Conservation (phyloP, 2,888 invertebrate genomes). For the Xanthorhoe spadicearia region DNA sequence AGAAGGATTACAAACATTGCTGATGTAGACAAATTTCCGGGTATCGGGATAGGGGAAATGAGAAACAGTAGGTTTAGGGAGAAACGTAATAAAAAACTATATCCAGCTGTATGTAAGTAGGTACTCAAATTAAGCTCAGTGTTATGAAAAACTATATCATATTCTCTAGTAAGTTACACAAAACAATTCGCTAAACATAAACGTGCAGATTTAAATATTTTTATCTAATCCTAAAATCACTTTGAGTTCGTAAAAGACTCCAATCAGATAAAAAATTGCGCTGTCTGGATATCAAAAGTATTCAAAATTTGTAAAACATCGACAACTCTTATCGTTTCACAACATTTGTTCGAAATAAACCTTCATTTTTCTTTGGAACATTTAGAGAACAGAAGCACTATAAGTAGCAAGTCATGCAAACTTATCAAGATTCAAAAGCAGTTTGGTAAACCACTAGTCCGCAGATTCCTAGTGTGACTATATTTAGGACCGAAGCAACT, state of each 20-base stretch:
- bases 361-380: too few relatives aligned
- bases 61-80: neutral
- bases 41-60: neutral
- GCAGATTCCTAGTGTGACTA: slow-evolving; percentile 34
- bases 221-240: too few relatives aligned
- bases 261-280: too few relatives aligned
- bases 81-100: neutral
- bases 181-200: too few relatives aligned
- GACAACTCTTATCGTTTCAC: too few relatives aligned
- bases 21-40: slow-evolving; percentile 9
- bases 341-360: too few relatives aligned
- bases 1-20: slow-evolving; percentile 8
- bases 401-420: neutral
- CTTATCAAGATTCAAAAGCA: slow-evolving; percentile 17
- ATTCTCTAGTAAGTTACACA: too few relatives aligned
- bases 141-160: neutral
- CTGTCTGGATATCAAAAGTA: too few relatives aligned
- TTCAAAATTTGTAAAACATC: too few relatives aligned
- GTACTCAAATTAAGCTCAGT: neutral
- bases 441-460: slow-evolving; percentile 4
- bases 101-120: neutral
- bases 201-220: too few relatives aligned
- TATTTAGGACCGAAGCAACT: slow-evolving; percentile 35
- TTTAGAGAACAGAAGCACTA: too few relatives aligned
- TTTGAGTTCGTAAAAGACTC: too few relatives aligned